These are phyloP conservation scores for Lamprotornis superbus DNA, from an alignment of 2,113 vertebrate species.

Conservation along the genomic window DNA sequence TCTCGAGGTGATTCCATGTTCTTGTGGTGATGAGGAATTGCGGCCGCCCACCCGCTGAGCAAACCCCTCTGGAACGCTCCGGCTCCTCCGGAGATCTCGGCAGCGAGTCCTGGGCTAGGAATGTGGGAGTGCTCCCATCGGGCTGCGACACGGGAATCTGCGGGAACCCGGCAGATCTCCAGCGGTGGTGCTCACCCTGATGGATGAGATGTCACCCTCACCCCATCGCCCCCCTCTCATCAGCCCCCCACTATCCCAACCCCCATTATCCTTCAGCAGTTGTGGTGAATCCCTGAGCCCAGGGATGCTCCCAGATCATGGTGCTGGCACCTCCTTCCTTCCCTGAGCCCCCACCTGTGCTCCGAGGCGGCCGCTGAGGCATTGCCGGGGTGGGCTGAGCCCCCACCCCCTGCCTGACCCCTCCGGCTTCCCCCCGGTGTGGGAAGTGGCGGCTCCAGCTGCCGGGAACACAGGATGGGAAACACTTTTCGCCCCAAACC, in stretches of 20 bases:
- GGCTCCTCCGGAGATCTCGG: neutral
- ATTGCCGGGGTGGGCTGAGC: neutral
- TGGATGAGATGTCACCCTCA: neutral
- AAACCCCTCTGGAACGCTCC: neutral
- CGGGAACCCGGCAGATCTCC: neutral
- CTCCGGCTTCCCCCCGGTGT: rapidly evolving
- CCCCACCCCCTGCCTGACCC: neutral
- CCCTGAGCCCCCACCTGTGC: neutral
- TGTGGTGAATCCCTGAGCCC: neutral
- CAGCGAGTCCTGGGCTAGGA: neutral
- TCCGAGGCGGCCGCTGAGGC: neutral
- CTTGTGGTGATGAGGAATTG: neutral
- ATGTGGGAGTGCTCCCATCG: neutral
- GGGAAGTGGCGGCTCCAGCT: neutral
- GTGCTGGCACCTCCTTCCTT: neutral
- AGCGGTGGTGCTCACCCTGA: neutral
- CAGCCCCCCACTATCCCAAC: neutral
- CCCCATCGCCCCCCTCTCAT: neutral
- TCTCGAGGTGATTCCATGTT: neutral
- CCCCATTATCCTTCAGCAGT: neutral
- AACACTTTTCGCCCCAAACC: neutral
- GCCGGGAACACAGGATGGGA: neutral
- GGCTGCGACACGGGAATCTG: neutral
- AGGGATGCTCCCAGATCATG: too few relatives aligned
- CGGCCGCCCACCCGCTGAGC: neutral